Conservation (phyloP, 1,140 invertebrate genomes). For the Zaprionus taronus region DNA sequence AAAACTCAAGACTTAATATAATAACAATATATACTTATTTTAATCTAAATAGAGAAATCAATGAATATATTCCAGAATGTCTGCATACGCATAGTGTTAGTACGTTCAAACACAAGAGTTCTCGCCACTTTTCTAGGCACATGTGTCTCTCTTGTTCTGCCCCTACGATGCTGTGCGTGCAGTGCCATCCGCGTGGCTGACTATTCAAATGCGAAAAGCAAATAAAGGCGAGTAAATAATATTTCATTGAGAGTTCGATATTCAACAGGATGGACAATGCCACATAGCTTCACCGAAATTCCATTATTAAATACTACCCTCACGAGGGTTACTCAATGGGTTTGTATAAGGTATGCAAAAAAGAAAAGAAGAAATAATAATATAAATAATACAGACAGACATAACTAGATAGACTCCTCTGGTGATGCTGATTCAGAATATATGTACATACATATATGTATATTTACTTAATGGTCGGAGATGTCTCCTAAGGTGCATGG, state of each 20-base stretch:
- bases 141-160: background rate
- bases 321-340: conserved; percentile 10
- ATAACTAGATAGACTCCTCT: too few relatives aligned
- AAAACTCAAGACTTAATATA: too few relatives aligned
- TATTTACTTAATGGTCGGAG: too few relatives aligned
- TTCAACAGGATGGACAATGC: conserved; percentile 25
- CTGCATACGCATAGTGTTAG: background rate
- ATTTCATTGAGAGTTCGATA: conserved; percentile 52
- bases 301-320: background rate
- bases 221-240: conserved; percentile 59
- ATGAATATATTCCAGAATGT: background rate
- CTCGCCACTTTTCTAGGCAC: background rate
- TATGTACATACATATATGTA: too few relatives aligned
- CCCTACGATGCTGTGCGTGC: conserved; percentile 5
- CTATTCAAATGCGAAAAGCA: conserved; percentile 58
- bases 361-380: too few relatives aligned
- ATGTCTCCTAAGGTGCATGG: too few relatives aligned
- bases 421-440: too few relatives aligned
- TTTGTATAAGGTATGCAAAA: background rate
- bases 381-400: too few relatives aligned
- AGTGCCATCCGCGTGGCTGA: conserved; percentile 60
- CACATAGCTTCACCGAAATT: conserved; percentile 19
- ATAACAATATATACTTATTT: too few relatives aligned
- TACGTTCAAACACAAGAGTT: background rate
- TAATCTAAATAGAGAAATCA: background rate